Base-by-base conservation (phyloP, 2,888 invertebrate genomes). In the Escarpia spicata region DNA sequence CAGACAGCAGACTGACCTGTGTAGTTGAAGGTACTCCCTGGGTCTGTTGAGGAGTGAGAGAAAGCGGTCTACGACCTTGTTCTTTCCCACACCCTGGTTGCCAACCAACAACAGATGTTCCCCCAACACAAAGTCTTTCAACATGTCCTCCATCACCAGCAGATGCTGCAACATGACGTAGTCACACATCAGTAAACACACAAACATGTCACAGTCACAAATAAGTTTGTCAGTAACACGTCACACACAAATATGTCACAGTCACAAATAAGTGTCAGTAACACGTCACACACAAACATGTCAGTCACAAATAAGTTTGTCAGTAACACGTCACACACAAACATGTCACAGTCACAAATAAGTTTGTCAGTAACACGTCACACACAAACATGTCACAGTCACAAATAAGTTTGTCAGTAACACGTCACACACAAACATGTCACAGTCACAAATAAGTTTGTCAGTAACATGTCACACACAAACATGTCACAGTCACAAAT, bases 51-150 rank as follows among this genome's bases (percentile, higher is more conserved):
- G 96, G 15, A 99, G 96, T 95, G 98, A 98, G 0, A 99, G 97
- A 94, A 99, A 97, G 94, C 99, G 97, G 96, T 99, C 99, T 0
- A 98, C 98, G 26, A 99, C 98, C 96, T 99, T 99, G 96, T 99
- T 99, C 96, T 99, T 99, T 0, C 99, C 99, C 0, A 99, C 99
- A 15, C 96, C 96, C 97, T 99, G 99, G 97, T 99, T 99, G 0
- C 99, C 99, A n/a, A 99, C 98, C 92, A 99, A 96, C 0, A 99
- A 97, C 90, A 99, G 97, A 97, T 99, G 99, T 95, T 99, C 98
- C 0, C 99, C 99, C 0, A 99, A 97, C 1, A 98, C 96, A 95
- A 98, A 99, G 96, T 99, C 99, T 97, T 98, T 98, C 26, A 99
- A 96, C 94, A 99, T 97, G 96, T 98, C 98, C 96, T 99, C 99